phyloP scores from a whole-genome alignment of 2,888 invertebrate genomes.

The Meteorus colon region DNA sequence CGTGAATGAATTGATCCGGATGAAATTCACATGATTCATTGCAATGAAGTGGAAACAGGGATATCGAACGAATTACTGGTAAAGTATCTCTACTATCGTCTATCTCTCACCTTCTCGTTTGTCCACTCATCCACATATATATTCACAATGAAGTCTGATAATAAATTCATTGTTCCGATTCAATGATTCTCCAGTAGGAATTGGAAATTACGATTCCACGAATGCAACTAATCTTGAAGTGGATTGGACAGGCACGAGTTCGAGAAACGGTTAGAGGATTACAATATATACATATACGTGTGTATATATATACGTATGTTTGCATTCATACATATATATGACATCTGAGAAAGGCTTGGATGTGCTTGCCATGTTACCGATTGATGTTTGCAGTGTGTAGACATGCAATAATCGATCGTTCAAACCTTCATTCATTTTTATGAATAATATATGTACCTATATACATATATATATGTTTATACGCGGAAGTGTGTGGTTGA shows the following conservation, averaged over 20 bases:
- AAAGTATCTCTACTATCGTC: neutral
- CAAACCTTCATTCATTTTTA: neutral
- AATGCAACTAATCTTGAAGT: conserved; percentile 13
- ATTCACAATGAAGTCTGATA: neutral
- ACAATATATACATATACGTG: neutral
- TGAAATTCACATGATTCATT: conserved; percentile 1
- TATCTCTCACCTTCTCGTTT: neutral
- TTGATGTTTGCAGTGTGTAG: neutral
- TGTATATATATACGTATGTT: neutral
- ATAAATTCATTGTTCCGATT: conserved; percentile 26
- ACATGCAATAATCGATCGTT: neutral
- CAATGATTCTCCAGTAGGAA: conserved; percentile 17
- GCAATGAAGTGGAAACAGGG: neutral
- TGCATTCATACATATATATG: neutral
- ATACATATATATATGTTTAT: neutral
- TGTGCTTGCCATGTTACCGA: neutral
- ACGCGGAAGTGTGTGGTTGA: neutral
- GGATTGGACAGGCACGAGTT: neutral
- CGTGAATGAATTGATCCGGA: neutral
- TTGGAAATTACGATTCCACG: conserved; percentile 8
- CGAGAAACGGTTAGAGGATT: neutral
- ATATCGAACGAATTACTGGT: neutral
- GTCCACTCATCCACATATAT: neutral
- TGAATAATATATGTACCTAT: neutral
- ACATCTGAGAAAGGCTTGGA: neutral